Evolutionary conservation across 2,888 invertebrate genomes (phyloP), one percentile per base, ranked within the genome.

Genomic region (Diaperis boleti): DNA sequence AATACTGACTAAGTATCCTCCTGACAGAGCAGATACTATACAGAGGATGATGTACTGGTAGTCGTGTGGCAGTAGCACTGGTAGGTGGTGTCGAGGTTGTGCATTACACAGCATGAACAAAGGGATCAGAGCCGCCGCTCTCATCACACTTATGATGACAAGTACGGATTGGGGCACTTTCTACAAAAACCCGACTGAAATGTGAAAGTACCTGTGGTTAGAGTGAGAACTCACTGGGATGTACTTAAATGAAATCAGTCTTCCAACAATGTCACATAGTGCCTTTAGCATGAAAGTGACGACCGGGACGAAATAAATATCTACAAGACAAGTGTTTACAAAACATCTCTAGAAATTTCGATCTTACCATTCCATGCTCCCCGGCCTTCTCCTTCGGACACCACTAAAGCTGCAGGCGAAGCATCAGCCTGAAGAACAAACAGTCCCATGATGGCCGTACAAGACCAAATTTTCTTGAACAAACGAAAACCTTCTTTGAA

Each of bases 61-160:
- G 81, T 96, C 96, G 74, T 87, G 88, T 14, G 86, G 82, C 76
- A 96, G 90, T 29, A 92, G 75, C 7, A 92, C 89, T 1, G 92
- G 91, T 59, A 94, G 80, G 77, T 90, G 86, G 55, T 84, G 82
- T 57, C 95, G 85, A 0, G 94, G 92, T 71, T 89, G 89, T 2
- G 90, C 91, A 81, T 96, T 95, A 79, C 95, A 95, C 67, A 92
- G 81, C 85, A 96, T 86, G 67, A 96, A 80, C 76, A 92, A 85
- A 0, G 96, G 96, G 26, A 96, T 85, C 55, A 93, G 90, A 0
- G 86, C 74, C 1, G 89, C 75, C 41, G 96, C 85, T 10, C 88
- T 70, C 1, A 89, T 26, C 52, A 89, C 87, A 29, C 90, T 80
- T 0, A 86, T 10, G 5, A 33, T 18, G 1, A 33, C 11, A 31